A percentile compares a stretch with the other conserved stretches of the same genome.
Conservation (phyloP, 2,797 vertebrate species). For the Ptychadena robeensis region DNA sequence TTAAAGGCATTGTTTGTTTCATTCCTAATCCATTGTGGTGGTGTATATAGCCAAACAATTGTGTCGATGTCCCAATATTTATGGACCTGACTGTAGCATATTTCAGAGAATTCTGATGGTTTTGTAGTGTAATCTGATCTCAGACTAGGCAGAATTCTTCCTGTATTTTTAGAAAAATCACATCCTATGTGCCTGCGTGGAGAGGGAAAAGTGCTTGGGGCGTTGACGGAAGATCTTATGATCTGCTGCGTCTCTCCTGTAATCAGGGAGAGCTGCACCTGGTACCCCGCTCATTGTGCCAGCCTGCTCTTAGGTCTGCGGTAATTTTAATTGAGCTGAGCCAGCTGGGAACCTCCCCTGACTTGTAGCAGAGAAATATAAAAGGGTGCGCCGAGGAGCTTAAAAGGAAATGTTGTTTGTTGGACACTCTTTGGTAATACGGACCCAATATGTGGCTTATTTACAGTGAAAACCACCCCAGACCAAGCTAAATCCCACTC, state of each 20-base stretch:
- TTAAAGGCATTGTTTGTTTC: too few relatives aligned
- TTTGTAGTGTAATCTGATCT: background rate
- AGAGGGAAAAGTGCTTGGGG: slow-evolving; percentile 36
- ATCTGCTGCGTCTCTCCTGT: slow-evolving; percentile 32
- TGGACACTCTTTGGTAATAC: background rate
- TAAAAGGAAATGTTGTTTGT: background rate
- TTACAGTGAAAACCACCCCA: background rate
- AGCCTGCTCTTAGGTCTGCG: background rate
- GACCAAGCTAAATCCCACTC: background rate
- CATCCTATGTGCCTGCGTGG: slow-evolving; percentile 7
- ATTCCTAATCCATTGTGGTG: too few relatives aligned
- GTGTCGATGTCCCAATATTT: too few relatives aligned
- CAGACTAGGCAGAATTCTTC: background rate
- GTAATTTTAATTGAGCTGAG: slow-evolving; percentile 20
- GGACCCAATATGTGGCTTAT: background rate
- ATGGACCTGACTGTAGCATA: too few relatives aligned
- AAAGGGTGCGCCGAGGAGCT: background rate
- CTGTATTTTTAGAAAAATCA: slow-evolving; percentile 15
- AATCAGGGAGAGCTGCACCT: slow-evolving; percentile 34
- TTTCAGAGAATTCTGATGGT: slow-evolving; percentile 4
- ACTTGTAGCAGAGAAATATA: background rate
- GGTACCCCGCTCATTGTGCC: slow-evolving; percentile 7
- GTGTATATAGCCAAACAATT: too few relatives aligned
- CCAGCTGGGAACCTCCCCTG: slow-evolving; percentile 1
- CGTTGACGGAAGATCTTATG: slow-evolving; percentile 28